These are phyloP conservation scores for Cyrtonyx montezumae DNA, from an alignment of 2,113 vertebrate species.

Conservation along the genomic window DNA sequence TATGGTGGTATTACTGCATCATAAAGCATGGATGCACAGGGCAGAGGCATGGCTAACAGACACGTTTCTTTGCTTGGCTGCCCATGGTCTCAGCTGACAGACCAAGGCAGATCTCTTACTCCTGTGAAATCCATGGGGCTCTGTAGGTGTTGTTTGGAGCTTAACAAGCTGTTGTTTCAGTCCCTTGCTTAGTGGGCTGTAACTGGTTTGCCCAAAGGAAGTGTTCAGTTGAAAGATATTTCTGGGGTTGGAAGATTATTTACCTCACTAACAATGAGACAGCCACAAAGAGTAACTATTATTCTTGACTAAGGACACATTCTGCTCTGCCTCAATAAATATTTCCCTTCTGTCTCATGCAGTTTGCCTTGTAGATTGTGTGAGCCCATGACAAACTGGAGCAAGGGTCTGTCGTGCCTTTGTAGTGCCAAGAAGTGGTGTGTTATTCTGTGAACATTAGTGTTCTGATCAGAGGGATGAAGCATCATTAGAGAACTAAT, in stretches of 20 bases:
- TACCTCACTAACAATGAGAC: neutral
- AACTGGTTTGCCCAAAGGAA: neutral
- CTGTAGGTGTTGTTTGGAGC: neutral
- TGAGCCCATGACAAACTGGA: neutral
- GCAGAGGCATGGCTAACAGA: neutral
- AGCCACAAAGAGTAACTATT: accelerated
- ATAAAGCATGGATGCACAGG: accelerated
- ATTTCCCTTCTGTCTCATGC: neutral
- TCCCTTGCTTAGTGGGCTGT: neutral
- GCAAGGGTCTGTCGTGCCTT: neutral
- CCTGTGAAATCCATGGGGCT: neutral
- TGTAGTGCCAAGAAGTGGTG: accelerated
- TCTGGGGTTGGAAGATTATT: neutral
- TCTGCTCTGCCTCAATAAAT: neutral
- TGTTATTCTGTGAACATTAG: neutral
- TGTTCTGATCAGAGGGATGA: neutral
- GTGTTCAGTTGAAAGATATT: neutral
- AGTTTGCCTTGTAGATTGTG: accelerated
- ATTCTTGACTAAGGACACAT: neutral
- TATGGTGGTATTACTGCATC: accelerated
- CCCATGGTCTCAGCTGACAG: accelerated
- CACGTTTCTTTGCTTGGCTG: neutral
- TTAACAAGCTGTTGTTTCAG: accelerated
- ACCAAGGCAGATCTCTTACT: accelerated
- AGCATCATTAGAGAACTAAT: neutral